phyloP scores from a whole-genome alignment of 1,140 invertebrate genomes.

The Lanistes nyassanus region DNA sequence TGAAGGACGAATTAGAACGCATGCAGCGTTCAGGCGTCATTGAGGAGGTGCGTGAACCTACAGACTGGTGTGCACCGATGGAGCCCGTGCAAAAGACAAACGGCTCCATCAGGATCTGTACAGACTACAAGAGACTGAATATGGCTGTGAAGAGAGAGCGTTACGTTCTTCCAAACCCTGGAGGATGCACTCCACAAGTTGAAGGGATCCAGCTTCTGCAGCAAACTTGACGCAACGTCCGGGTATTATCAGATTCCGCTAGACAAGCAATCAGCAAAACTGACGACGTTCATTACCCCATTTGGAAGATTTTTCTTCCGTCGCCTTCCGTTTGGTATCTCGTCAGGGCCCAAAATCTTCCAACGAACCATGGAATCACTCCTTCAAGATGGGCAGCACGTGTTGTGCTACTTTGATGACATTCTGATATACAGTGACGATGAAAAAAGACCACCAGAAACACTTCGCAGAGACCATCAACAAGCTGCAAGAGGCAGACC shows the following conservation, averaged over 20 bases:
- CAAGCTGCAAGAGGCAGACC: slow-evolving; percentile 17
- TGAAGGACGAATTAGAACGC: slow-evolving; percentile 52
- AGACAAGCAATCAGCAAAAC: slow-evolving; percentile 82
- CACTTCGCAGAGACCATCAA: slow-evolving; percentile 27
- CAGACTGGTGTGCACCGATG: slow-evolving; percentile 45
- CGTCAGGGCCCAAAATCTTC: slow-evolving; percentile 32
- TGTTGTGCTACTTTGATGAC: slow-evolving; percentile 28
- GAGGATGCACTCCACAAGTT: not conserved
- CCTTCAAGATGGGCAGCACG: slow-evolving; percentile 21
- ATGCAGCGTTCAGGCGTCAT: slow-evolving; percentile 52
- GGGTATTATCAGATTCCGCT: slow-evolving; percentile 89
- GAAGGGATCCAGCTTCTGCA: not conserved
- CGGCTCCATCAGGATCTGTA: slow-evolving; percentile 53
- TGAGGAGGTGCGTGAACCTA: slow-evolving; percentile 38
- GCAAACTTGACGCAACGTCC: slow-evolving; percentile 65
- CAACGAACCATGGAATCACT: slow-evolving; percentile 30
- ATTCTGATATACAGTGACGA: slow-evolving; percentile 33
- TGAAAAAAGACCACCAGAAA: slow-evolving; percentile 33
- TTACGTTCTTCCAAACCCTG: not conserved
- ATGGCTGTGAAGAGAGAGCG: slow-evolving; percentile 2
- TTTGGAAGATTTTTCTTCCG: slow-evolving; percentile 34
- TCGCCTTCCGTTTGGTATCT: slow-evolving; percentile 34
- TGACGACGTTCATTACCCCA: slow-evolving; percentile 75
- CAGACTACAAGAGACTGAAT: slow-evolving; percentile 25
- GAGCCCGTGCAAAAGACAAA: slow-evolving; percentile 41